Evolutionary conservation across 2,113 vertebrate genomes (phyloP).

Genomic region (Myotis brandtii): DNA sequence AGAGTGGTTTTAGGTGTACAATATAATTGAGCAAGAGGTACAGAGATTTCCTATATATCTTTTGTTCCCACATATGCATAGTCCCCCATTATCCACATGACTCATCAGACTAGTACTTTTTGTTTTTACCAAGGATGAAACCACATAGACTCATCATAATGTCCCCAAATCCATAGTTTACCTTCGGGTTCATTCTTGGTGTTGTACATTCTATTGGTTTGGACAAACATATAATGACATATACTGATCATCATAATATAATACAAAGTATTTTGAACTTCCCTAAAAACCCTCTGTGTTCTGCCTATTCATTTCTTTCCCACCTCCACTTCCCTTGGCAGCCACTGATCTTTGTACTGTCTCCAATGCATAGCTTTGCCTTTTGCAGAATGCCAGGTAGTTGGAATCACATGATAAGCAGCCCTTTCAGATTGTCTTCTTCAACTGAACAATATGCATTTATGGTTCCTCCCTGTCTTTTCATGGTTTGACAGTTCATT

Average conservation of each 20-base stretch:
- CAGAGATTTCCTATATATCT: not conserved
- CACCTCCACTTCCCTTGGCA: rapidly evolving
- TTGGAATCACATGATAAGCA: not conserved
- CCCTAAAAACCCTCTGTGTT: not conserved
- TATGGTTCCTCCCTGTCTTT: not conserved
- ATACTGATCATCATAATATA: not conserved
- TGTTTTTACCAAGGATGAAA: not conserved
- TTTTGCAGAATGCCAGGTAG: not conserved
- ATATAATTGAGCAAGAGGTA: not conserved
- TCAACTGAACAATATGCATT: not conserved
- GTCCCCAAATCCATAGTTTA: not conserved
- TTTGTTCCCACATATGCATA: not conserved
- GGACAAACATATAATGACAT: not conserved
- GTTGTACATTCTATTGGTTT: not conserved
- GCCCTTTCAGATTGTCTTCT: not conserved
- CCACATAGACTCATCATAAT: not conserved
- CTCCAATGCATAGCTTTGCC: not conserved
- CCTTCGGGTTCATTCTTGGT: not conserved
- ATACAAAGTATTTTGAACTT: not conserved
- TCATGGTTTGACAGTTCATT: not conserved
- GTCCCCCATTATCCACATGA: not conserved
- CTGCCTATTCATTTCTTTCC: not conserved
- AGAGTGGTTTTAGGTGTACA: not conserved
- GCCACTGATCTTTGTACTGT: not conserved
- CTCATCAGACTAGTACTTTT: not conserved